Percentiles rank a stretch among this genome's conserved stretches.
phyloP scores from a whole-genome alignment of 2,113 vertebrate genomes.

The Syngnathus floridae region DNA sequence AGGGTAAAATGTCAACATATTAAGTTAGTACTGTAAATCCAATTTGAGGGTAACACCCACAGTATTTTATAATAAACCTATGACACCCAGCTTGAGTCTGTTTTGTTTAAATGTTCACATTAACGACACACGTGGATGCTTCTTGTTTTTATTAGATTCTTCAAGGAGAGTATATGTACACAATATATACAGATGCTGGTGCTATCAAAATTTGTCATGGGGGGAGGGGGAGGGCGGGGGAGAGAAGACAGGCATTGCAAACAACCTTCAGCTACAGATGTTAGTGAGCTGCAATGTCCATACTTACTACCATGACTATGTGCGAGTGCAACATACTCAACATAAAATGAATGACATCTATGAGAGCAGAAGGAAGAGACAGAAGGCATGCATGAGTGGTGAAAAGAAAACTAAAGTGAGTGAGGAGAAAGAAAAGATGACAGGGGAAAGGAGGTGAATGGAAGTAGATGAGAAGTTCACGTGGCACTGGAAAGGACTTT shows the following conservation, averaged over 20 bases:
- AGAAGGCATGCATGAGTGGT: slow-evolving; percentile 37
- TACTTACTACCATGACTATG: slow-evolving; percentile 64
- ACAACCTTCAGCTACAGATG: slow-evolving; percentile 52
- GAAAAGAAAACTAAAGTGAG: background rate
- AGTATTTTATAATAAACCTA: background rate
- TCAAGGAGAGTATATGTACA: slow-evolving; percentile 48
- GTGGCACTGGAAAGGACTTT: slow-evolving; percentile 10
- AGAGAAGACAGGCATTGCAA: slow-evolving; percentile 24
- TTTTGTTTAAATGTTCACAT: background rate
- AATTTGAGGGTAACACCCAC: background rate
- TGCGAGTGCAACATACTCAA: slow-evolving; percentile 49
- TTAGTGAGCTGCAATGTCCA: slow-evolving; percentile 61
- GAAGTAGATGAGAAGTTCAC: slow-evolving; percentile 7
- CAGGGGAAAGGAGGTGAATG: slow-evolving; percentile 2
- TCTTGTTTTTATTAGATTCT: slow-evolving; percentile 52
- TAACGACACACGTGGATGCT: background rate
- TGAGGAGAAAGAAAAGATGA: background rate
- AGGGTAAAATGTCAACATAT: too few relatives aligned
- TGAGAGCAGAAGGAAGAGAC: slow-evolving; percentile 19
- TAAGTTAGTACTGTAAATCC: too few relatives aligned
- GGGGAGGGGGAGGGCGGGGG: background rate
- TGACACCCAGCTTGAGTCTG: background rate
- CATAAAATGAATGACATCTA: slow-evolving; percentile 33
- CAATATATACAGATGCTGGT: slow-evolving; percentile 66
- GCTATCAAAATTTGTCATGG: slow-evolving; percentile 38